Evolutionary conservation across 2,797 vertebrate genomes (phyloP).

Genomic region (Gymnothorax javanicus): DNA sequence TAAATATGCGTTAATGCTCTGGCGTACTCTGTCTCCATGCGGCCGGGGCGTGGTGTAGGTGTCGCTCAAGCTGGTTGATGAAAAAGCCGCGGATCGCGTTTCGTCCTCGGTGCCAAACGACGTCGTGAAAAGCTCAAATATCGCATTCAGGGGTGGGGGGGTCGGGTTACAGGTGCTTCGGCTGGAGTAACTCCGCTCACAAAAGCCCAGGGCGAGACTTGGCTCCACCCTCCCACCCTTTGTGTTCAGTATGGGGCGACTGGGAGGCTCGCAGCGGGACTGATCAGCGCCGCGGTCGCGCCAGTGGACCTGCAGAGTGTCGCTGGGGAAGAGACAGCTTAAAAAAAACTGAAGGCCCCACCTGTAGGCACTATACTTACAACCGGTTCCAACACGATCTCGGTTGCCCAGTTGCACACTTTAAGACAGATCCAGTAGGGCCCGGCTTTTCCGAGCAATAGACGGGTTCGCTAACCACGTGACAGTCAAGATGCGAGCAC

Average conservation of each 20-base stretch:
- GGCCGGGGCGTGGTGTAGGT: slow-evolving; percentile 7
- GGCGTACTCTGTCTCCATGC: not conserved
- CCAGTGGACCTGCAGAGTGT: not conserved
- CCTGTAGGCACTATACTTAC: not conserved
- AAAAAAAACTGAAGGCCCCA: not conserved
- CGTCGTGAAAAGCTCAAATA: slow-evolving; percentile 18
- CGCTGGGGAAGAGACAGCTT: not conserved
- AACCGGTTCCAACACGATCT: not conserved
- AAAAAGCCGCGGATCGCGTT: not conserved
- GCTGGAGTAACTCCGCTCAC: not conserved
- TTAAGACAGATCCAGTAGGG: not conserved
- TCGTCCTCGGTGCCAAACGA: slow-evolving; percentile 1
- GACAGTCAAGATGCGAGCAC: too few relatives aligned
- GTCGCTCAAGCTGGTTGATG: not conserved
- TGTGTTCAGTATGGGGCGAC: not conserved
- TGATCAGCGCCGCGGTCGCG: not conserved
- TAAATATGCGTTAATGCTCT: not conserved
- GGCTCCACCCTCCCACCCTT: not conserved
- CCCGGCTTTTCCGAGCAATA: not conserved
- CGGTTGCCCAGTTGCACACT: not conserved
- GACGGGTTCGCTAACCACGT: too few relatives aligned
- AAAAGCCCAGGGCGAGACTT: not conserved
- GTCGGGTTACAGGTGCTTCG: slow-evolving; percentile 15
- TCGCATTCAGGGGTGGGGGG: not conserved
- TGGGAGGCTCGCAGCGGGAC: not conserved